Conservation (phyloP, 2,113 vertebrate species). For the Condylura cristata region DNA sequence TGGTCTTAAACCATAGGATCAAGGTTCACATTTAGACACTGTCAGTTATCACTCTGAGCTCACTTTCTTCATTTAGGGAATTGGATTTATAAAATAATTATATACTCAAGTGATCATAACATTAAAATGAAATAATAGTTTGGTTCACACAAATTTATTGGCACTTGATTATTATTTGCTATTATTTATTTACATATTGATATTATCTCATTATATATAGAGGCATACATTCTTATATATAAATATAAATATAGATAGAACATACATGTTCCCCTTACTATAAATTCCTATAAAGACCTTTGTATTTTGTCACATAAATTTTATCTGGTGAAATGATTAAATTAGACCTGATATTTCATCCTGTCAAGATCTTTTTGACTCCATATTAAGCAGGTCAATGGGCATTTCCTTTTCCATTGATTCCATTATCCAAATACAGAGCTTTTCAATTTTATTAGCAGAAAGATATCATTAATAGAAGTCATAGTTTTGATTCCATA, state of each 20-base stretch:
- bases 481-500: not conserved
- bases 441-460: not conserved
- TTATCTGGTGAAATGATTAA: slow-evolving; percentile 15
- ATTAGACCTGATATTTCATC: slow-evolving; percentile 14
- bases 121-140: not conserved
- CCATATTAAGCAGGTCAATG: not conserved
- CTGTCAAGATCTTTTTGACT: slow-evolving; percentile 49
- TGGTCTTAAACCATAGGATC: not conserved
- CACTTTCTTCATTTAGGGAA: slow-evolving; percentile 5
- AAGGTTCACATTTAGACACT: not conserved
- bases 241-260: not conserved
- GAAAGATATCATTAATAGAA: not conserved
- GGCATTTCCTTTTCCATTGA: not conserved
- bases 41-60: not conserved
- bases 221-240: not conserved
- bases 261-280: not conserved
- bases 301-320: not conserved
- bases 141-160: not conserved
- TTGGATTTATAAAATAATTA: slow-evolving; percentile 5
- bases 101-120: not conserved
- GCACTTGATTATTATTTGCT: not conserved
- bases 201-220: not conserved
- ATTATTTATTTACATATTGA: not conserved
- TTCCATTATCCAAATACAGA: not conserved
- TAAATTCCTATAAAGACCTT: not conserved